A percentile compares a stretch with the other conserved stretches of the same genome.
Conservation (phyloP, 2,888 invertebrate species). For the Ormyrus rosae region DNA sequence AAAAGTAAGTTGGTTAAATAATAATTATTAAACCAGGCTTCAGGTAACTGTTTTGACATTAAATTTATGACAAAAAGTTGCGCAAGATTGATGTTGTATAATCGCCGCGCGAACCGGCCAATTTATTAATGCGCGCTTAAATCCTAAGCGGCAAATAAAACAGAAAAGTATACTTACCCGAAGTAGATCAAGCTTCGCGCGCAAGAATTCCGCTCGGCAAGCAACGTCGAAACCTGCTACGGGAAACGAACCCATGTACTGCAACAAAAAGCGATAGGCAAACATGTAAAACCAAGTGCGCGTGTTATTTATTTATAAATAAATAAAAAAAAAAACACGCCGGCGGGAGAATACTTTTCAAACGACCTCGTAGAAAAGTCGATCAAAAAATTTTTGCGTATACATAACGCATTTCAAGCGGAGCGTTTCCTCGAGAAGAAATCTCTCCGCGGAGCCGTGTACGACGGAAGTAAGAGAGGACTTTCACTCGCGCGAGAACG, state of each 20-base stretch:
- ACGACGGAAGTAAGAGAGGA: not conserved
- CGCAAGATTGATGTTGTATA: too few relatives aligned
- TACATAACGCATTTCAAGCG: too few relatives aligned
- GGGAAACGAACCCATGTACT: constrained; percentile 88
- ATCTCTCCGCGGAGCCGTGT: too few relatives aligned
- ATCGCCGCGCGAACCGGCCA: too few relatives aligned
- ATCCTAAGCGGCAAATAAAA: not conserved
- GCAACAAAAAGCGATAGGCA: constrained; percentile 74
- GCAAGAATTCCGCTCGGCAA: constrained; percentile 81
- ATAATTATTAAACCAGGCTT: too few relatives aligned
- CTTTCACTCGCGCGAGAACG: not conserved
- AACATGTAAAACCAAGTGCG: not conserved
- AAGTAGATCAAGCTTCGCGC: constrained; percentile 80
- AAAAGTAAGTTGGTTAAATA: too few relatives aligned
- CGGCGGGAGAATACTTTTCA: constrained; percentile 49
- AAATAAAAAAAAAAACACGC: not conserved
- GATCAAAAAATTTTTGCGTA: not conserved
- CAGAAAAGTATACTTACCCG: constrained; percentile 77
- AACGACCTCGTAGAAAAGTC: constrained; percentile 20
- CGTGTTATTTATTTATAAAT: not conserved
- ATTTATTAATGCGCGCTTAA: not conserved
- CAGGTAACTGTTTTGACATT: too few relatives aligned
- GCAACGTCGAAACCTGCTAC: constrained; percentile 83
- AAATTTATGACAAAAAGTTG: too few relatives aligned
- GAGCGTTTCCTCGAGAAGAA: too few relatives aligned